Evolutionary conservation across 2,113 vertebrate genomes (phyloP), one percentile per base, ranked within the genome.

Genomic region (Ptychochromis oligacanthus): DNA sequence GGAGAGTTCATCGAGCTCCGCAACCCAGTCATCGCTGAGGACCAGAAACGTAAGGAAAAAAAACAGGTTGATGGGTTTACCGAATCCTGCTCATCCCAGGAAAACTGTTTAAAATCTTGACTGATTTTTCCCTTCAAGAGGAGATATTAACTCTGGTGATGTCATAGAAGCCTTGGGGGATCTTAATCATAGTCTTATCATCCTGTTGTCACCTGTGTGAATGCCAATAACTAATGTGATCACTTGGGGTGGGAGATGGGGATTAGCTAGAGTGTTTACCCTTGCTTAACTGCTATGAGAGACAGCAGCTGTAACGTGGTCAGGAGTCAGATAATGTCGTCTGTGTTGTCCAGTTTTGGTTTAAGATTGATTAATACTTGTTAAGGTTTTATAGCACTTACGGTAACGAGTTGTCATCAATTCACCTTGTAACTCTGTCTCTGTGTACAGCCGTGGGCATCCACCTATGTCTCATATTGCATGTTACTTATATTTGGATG

Each of bases 1-100:
- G 98, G 98, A 65, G 98, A 99, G 94, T 99, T 97, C 79, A 84
- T 97, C 76, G 98, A 99, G 94, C 95, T 98, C 62, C 97, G 97
- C 87, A 99, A 99, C 84, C 98, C 98, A 4, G 94, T 99, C 61
- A 97, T 99, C 88, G 97, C 97, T 31, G 95, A 99, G 95, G 98
- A 99, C 93, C 97, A 97, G 75, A 99, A 99, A 91, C 96, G 98
- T 99, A 96, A 95, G 97, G n/a, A 55, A 34, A 5, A 40, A 17
- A 18, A 1, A n/a, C n/a, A n/a, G n/a, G 4, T 12, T 4, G 38
- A 12, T 40, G 3, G 38, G 12, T 43, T 43, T 43, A 43, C 40
- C 13, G 46, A 49, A 5, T 14, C 6, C 46, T 49, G 2, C 46
- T 49, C 14, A 49, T 6, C 46, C 46, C 12, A 36, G 15, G 46